Conservation (phyloP, 2,888 invertebrate genomes). For the Amblyjoppa fuscipennis region DNA sequence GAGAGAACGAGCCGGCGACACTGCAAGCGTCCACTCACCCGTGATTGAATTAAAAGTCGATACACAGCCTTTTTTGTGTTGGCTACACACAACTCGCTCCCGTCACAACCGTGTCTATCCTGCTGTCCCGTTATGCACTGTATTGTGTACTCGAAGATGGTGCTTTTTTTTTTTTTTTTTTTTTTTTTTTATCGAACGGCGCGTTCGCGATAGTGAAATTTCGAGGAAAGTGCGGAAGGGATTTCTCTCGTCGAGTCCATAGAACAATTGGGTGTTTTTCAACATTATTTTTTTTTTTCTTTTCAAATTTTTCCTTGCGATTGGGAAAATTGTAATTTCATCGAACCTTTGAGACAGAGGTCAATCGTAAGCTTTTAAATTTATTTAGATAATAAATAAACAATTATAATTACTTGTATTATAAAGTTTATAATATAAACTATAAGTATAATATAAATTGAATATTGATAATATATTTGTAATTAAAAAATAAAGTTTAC, state of each 20-base stretch:
- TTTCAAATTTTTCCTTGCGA: neutral
- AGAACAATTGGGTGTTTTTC: neutral
- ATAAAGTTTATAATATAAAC: neutral
- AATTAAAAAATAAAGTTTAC: no score
- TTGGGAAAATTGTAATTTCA: neutral
- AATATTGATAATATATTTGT: no score
- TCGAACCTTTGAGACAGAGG: neutral
- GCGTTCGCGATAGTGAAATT: neutral
- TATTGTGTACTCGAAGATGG: slow-evolving; percentile 27
- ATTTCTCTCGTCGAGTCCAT: neutral
- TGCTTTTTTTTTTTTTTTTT: slow-evolving; percentile 17
- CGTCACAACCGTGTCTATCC: slow-evolving; percentile 3
- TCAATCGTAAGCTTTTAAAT: no score
- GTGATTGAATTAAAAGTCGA: slow-evolving; percentile 74
- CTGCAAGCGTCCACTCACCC: slow-evolving; percentile 69
- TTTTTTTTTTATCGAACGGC: neutral
- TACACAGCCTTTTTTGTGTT: slow-evolving; percentile 62
- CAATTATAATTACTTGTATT: neutral
- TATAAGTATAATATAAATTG: neutral
- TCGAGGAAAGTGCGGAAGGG: neutral
- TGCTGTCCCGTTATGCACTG: neutral
- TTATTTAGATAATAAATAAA: no score
- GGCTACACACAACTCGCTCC: slow-evolving; percentile 6
- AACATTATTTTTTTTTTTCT: no score
- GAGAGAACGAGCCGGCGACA: slow-evolving; percentile 65